Base-by-base conservation (phyloP, 2,888 invertebrate genomes). In the Drosophila ezoana region DNA sequence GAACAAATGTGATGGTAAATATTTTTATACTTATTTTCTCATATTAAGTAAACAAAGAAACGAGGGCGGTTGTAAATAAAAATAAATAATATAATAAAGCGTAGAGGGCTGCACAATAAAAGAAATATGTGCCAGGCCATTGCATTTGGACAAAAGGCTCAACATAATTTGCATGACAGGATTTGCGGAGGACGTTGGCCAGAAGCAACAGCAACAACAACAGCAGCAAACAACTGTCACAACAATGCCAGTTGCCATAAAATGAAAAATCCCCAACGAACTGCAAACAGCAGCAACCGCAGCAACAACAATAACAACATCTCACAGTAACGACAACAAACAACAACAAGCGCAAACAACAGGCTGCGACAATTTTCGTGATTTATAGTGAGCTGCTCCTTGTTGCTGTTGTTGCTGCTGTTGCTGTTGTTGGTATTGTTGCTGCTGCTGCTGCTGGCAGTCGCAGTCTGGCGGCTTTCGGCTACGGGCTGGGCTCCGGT, bases 151-250 rank as follows among this genome's bases (percentile, higher is more conserved):
- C 76, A 81, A 79, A 82, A 68, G 79, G 54, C 69, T 69, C 53
- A 58, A 60, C 69, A 74, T 79, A 74, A 81, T 81, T 81, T 84
- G 79, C 76, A 81, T 79, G 53, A 70, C 69, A 73, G 65, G 61
- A 79, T 72, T 73, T 62, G 54, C 49, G 53, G 52, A 62, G 57
- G 75, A 69, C 65, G 69, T 47, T 57, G 51, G 23, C 64, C 60
- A 63, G 45, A 66, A 62, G 48, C 56, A 41, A 41, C 60, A 57
- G 32, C 53, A 62, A 8, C 56, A 54, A 9, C 13, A 37, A 20
- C 20, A 58, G 33, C 53, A 48, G 49, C 44, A 54, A 75, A 63
- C 84, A 72, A 73, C 71, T 83, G 84, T 81, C 76, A 79, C 72
- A 79, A 79, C 84, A 79, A 76, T 73, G 67, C 57, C 59, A 71